Conservation (phyloP, 2,113 vertebrate species). For the Chinchilla lanigera region DNA sequence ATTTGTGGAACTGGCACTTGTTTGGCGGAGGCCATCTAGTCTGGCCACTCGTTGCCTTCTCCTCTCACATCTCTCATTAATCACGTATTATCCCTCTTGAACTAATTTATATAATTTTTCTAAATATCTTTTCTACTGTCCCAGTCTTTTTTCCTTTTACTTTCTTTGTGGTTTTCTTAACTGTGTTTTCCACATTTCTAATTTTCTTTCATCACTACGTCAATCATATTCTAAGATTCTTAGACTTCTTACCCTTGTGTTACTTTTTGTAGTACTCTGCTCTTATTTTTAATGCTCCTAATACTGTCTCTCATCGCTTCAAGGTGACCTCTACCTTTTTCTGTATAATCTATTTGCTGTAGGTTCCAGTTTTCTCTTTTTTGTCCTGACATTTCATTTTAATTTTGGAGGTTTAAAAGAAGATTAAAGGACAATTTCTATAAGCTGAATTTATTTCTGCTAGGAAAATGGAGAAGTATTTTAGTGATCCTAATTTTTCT, state of each 20-base stretch:
- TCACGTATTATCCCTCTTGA: not conserved
- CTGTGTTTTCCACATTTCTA: not conserved
- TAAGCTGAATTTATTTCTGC: not conserved
- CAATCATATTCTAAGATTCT: not conserved
- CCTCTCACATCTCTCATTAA: not conserved
- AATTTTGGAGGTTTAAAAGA: slow-evolving; percentile 29
- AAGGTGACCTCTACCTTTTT: not conserved
- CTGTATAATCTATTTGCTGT: not conserved
- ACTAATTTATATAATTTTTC: not conserved
- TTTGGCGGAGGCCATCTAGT: accelerated
- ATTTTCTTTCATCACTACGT: not conserved
- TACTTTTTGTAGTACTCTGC: not conserved
- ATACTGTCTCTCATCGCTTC: not conserved
- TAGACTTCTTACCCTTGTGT: not conserved
- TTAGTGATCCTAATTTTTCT: not conserved
- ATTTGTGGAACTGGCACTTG: too few relatives aligned
- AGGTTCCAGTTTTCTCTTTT: slow-evolving; percentile 8
- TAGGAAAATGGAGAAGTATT: not conserved
- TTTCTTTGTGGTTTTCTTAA: not conserved
- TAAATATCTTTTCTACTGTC: not conserved
- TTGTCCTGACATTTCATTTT: not conserved
- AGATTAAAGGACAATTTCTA: not conserved
- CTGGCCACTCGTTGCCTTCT: not conserved
- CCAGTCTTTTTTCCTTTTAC: not conserved
- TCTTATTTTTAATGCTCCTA: not conserved